These are phyloP conservation scores for Menura novaehollandiae DNA, from an alignment of 2,113 vertebrate species.

Conservation along the genomic window DNA sequence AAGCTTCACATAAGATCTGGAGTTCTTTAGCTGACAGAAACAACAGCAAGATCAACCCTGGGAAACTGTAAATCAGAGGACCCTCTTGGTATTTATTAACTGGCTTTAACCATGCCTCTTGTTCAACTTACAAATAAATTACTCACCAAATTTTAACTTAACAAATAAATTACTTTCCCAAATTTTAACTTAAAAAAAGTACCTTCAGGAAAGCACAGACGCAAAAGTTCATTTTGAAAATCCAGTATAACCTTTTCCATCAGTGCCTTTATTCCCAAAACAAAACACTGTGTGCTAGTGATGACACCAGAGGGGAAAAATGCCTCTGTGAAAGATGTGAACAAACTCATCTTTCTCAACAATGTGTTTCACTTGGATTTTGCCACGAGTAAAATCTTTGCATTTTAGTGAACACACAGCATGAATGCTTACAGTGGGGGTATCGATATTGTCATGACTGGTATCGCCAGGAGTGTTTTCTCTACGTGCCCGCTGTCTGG, in stretches of 20 bases:
- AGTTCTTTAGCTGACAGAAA: not conserved
- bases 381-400: not conserved
- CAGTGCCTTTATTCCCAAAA: not conserved
- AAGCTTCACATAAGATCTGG: not conserved
- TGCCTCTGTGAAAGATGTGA: fast-evolving
- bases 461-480: not conserved
- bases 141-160: not conserved
- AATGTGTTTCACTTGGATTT: not conserved
- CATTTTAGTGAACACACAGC: not conserved
- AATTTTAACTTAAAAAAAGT: not conserved
- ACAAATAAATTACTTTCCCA: not conserved
- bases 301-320: not conserved
- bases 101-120: not conserved
- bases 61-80: not conserved
- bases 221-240: not conserved
- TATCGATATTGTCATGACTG: fast-evolving
- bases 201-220: not conserved
- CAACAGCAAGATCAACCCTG: not conserved
- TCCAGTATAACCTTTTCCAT: not conserved
- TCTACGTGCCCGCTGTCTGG: fast-evolving
- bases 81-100: not conserved
- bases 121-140: not conserved
- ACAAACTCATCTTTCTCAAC: not conserved
- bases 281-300: not conserved
- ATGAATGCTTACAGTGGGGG: not conserved